These are phyloP conservation scores for Syrrhaptes paradoxus DNA, from an alignment of 2,113 vertebrate genomes.

Conservation along the genomic window DNA sequence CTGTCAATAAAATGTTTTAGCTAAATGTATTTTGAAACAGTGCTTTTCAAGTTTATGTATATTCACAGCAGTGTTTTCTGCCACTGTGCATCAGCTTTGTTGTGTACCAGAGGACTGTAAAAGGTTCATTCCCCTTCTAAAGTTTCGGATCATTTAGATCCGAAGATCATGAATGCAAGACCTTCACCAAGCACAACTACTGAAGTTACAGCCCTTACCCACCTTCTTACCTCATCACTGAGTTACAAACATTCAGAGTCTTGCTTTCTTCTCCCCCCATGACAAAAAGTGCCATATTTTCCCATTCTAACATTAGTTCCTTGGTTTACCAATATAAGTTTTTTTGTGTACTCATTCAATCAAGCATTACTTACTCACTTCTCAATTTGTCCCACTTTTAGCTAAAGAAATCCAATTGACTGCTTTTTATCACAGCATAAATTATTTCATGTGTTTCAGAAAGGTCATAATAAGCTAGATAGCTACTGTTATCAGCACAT, in stretches of 20 bases:
- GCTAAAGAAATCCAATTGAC: not conserved
- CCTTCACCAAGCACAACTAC: rapidly evolving
- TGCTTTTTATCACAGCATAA: not conserved
- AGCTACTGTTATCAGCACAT: not conserved
- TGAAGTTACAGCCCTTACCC: not conserved
- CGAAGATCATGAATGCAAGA: no score
- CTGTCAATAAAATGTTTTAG: not conserved
- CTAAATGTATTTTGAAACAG: not conserved
- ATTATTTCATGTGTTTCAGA: not conserved
- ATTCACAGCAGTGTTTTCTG: not conserved
- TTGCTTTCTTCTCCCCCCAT: not conserved
- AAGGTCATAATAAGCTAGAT: not conserved
- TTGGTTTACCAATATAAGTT: not conserved
- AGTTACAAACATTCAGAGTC: not conserved
- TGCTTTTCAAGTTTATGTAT: not conserved
- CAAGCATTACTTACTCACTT: not conserved
- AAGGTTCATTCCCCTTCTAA: not conserved
- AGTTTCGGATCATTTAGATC: not conserved
- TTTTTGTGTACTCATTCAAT: not conserved
- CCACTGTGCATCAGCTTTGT: not conserved
- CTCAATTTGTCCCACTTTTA: not conserved
- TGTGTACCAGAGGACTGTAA: not conserved
- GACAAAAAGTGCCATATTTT: not conserved
- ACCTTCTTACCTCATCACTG: not conserved
- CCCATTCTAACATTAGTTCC: not conserved